Percentiles rank a stretch among this genome's conserved stretches.
These are phyloP conservation scores for Brienomyrus longianalis DNA, from an alignment of 2,113 vertebrate genomes.

Conservation along the genomic window DNA sequence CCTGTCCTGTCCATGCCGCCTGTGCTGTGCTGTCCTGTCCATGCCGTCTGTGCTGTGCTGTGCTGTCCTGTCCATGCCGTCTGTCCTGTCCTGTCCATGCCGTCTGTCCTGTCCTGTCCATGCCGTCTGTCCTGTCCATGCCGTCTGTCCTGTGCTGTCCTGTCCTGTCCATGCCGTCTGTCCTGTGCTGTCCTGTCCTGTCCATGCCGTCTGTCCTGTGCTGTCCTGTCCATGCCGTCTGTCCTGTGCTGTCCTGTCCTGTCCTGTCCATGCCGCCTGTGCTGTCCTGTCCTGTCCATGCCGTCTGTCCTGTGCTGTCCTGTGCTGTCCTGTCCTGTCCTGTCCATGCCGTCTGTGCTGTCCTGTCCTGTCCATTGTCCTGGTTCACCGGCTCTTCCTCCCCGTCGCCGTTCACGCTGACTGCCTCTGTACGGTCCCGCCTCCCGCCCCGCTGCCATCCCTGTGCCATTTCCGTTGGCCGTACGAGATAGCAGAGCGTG, in stretches of 20 bases:
- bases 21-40: not conserved
- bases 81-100: not conserved
- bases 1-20: not conserved
- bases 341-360: not conserved
- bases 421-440: not conserved
- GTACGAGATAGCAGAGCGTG: not conserved
- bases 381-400: not conserved
- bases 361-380: not conserved
- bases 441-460: not conserved
- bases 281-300: not conserved
- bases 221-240: not conserved
- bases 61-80: not conserved
- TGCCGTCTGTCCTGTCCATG: no score
- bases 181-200: no score
- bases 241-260: no score
- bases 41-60: no score
- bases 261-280: no score
- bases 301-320: no score
- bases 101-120: no score
- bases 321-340: no score
- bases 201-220: no score
- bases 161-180: not conserved
- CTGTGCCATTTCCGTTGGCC: not conserved
- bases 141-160: no score
- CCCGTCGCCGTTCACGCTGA: not conserved